Conservation (phyloP, 37 sponge, comb jelly and placozoan species). For the Ianthella basta region DNA sequence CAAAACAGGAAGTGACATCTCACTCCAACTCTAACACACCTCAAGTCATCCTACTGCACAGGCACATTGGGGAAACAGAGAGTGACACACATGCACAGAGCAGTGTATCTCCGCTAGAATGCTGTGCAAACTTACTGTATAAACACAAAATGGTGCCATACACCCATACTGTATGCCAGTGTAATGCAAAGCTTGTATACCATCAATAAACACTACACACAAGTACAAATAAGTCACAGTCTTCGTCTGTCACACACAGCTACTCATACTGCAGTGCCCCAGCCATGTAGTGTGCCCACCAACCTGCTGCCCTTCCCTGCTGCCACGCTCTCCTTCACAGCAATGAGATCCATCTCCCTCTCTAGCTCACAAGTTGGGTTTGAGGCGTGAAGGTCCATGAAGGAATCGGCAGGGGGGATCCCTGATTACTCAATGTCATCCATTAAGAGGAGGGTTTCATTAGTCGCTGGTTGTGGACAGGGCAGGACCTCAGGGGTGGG, state of each 20-base stretch:
- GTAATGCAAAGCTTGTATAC: too few relatives aligned
- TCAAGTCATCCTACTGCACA: too few relatives aligned
- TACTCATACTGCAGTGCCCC: not conserved
- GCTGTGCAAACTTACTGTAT: too few relatives aligned
- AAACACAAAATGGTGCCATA: too few relatives aligned
- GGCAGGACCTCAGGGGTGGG: not conserved
- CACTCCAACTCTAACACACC: too few relatives aligned
- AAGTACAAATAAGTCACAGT: not conserved
- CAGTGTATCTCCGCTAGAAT: too few relatives aligned
- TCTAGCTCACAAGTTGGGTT: conserved; percentile 44
- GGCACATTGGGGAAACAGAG: too few relatives aligned
- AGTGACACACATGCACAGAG: too few relatives aligned
- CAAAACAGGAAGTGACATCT: too few relatives aligned
- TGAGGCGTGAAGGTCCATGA: not conserved
- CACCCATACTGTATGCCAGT: too few relatives aligned
- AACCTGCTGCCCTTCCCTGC: not conserved
- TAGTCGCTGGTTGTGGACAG: not conserved
- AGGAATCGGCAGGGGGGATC: not conserved
- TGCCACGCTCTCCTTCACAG: conserved; percentile 59
- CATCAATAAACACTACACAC: not conserved
- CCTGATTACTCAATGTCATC: not conserved
- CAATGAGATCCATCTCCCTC: conserved; percentile 68
- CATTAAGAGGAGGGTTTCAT: not conserved
- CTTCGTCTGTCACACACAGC: too few relatives aligned
- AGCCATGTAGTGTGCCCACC: too few relatives aligned